phyloP scores from a whole-genome alignment of 2,888 invertebrate genomes.

The Chesias legatella region DNA sequence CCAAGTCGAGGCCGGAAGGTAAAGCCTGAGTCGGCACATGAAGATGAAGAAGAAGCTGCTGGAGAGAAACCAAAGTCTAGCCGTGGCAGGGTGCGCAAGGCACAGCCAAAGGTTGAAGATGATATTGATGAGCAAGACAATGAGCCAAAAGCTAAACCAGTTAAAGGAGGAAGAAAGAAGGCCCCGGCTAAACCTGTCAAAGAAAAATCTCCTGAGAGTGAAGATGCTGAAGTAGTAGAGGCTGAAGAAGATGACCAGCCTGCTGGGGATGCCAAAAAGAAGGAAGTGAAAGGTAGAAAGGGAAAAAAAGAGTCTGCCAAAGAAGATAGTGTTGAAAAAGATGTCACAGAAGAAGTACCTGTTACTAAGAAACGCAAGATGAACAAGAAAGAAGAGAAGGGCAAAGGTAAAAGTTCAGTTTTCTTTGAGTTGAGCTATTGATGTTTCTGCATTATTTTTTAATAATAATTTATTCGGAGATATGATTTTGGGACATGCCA shows the following conservation, averaged over 20 bases:
- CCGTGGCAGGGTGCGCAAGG: conserved; percentile 57
- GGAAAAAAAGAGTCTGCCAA: conserved; percentile 54
- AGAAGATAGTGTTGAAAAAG: conserved; percentile 47
- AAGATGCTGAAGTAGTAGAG: conserved; percentile 37
- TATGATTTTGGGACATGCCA: no score
- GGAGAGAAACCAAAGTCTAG: conserved; percentile 53
- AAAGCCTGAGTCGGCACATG: conserved; percentile 39
- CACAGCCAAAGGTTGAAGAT: conserved; percentile 43
- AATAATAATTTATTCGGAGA: no score
- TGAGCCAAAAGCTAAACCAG: conserved; percentile 38
- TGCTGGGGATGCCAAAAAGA: conserved; percentile 55
- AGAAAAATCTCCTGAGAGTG: conserved; percentile 44
- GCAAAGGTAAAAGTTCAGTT: conserved; percentile 40
- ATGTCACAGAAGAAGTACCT: conserved; percentile 40
- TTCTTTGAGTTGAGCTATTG: background rate
- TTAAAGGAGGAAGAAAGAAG: conserved; percentile 40
- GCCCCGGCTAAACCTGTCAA: conserved; percentile 36
- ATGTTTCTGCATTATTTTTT: no score
- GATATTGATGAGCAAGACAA: conserved; percentile 50
- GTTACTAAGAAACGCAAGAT: conserved; percentile 53
- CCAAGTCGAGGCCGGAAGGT: conserved; percentile 49
- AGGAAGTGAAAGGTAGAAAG: conserved; percentile 55
- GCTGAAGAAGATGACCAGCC: conserved; percentile 46
- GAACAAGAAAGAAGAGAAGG: conserved; percentile 56
- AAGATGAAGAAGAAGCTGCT: conserved; percentile 33